Percentiles rank a stretch among this genome's conserved stretches.
phyloP scores from a whole-genome alignment of 2,888 invertebrate species.

The Furcula furcula region DNA sequence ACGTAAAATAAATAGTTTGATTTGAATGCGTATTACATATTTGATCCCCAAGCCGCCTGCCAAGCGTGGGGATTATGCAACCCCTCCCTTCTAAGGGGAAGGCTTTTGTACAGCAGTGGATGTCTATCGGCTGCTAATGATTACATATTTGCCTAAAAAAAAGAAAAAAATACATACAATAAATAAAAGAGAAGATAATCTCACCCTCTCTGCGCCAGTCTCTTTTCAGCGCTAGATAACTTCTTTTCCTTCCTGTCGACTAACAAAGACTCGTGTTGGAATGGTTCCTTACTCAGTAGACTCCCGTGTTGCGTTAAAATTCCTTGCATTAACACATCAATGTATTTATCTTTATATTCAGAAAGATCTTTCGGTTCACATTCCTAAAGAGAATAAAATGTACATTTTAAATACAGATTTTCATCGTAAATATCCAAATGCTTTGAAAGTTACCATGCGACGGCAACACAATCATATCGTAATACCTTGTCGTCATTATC shows the following conservation, averaged over 20 bases:
- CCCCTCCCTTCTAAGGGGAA: no score
- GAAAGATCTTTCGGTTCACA: conserved; percentile 89
- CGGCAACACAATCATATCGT: neutral
- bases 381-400: conserved; percentile 69
- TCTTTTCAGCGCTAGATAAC: conserved; percentile 95
- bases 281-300: conserved; percentile 90
- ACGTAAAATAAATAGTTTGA: no score
- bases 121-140: no score
- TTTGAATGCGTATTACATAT: no score
- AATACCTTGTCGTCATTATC: conserved; percentile 88
- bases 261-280: conserved; percentile 96
- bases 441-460: no score
- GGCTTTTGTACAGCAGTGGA: no score
- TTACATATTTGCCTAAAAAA: no score
- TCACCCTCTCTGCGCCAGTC: conserved; percentile 91
- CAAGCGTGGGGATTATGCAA: no score
- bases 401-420: neutral
- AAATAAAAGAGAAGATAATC: no score
- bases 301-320: conserved; percentile 84
- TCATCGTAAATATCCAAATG: neutral
- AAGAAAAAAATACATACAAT: no score
- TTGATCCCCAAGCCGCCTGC: no score
- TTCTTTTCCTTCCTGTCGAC: conserved; percentile 98
- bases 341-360: conserved; percentile 86
- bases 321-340: conserved; percentile 91